Conservation (phyloP, 2,888 invertebrate genomes). For the Mesodorylaimus sp. region DNA sequence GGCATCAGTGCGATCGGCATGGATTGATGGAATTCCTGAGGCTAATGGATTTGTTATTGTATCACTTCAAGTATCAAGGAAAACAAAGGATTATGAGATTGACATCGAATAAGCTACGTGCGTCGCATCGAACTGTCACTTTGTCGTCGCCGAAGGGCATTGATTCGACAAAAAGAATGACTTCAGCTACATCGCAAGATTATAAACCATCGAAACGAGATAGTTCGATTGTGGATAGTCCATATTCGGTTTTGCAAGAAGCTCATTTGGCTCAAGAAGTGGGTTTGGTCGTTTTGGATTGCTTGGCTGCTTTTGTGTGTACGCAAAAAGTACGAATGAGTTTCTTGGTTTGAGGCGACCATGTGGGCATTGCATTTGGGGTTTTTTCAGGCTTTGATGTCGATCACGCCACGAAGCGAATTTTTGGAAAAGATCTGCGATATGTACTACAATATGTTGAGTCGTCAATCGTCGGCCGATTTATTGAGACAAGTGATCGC, state of each 20-base stretch:
- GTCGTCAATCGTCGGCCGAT: slow-evolving; percentile 71
- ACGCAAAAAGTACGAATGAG: slow-evolving; percentile 42
- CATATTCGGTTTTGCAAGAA: slow-evolving; percentile 44
- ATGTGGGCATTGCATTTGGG: slow-evolving; percentile 8
- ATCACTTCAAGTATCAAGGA: slow-evolving; percentile 19
- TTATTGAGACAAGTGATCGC: slow-evolving; percentile 78
- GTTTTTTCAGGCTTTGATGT: slow-evolving; percentile 32
- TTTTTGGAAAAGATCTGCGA: slow-evolving; percentile 62
- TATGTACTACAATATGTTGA: slow-evolving; percentile 65
- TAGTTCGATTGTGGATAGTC: slow-evolving; percentile 9
- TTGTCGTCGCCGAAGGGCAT: not conserved
- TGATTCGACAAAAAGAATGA: too few species aligned
- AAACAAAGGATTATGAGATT: not conserved
- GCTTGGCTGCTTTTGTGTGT: slow-evolving; percentile 61
- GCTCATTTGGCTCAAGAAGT: slow-evolving; percentile 72
- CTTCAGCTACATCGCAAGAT: too few species aligned
- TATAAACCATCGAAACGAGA: too few species aligned
- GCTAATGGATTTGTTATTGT: slow-evolving; percentile 15
- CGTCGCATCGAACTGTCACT: not conserved
- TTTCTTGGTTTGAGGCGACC: not conserved
- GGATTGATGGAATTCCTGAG: not conserved
- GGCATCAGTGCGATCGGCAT: slow-evolving; percentile 1
- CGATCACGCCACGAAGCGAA: slow-evolving; percentile 42
- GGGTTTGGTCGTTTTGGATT: slow-evolving; percentile 66
- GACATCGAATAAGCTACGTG: not conserved